phyloP scores from a whole-genome alignment of 2,797 vertebrate species.

The Artibeus lituratus region DNA sequence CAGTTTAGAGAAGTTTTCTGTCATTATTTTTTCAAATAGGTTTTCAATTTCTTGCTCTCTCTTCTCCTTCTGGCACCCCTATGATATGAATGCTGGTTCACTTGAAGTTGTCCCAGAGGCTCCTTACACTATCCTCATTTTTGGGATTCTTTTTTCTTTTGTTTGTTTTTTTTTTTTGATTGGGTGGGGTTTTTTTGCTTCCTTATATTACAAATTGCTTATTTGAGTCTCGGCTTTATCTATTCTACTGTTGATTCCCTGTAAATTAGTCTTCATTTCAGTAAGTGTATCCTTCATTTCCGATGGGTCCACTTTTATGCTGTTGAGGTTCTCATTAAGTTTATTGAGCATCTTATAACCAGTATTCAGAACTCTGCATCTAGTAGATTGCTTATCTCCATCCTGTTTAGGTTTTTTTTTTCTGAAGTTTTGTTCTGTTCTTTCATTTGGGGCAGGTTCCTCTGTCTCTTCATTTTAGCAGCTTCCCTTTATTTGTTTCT shows the following conservation, averaged over 20 bases:
- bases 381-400: not conserved
- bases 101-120: too few relatives aligned
- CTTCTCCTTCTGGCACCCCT: not conserved
- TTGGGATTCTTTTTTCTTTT: too few relatives aligned
- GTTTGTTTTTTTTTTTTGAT: too few relatives aligned
- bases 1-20: not conserved
- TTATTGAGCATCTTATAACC: not conserved
- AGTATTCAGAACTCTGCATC: not conserved
- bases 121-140: too few relatives aligned
- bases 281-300: not conserved
- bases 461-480: not conserved
- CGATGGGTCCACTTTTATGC: not conserved
- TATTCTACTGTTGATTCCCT: too few relatives aligned
- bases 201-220: not conserved
- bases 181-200: not conserved
- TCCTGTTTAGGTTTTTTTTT: not conserved
- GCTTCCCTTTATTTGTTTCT: not conserved
- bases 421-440: not conserved
- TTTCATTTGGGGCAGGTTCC: not conserved
- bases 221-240: too few relatives aligned
- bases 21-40: not conserved
- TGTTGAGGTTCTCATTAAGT: not conserved
- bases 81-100: not conserved
- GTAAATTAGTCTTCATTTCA: not conserved
- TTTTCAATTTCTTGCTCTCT: not conserved